Base-by-base conservation (phyloP, 2,113 vertebrate genomes). In the Gopherus evgoodei region DNA sequence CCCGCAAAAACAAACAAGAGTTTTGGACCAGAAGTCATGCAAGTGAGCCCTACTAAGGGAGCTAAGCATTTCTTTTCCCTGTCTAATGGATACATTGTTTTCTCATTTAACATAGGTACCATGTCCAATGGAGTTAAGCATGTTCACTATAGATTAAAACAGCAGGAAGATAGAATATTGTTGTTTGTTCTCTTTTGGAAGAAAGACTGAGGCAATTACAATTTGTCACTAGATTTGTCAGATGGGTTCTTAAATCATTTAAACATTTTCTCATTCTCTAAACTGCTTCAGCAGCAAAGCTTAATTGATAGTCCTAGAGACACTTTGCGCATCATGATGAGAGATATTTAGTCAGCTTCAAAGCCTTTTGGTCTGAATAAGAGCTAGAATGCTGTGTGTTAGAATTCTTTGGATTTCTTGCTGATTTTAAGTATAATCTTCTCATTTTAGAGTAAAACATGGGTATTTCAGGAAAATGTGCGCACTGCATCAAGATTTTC, bases 21-120 rank as follows among this genome's bases (percentile, higher is more conserved):
- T 5, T 3, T 49, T 14, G 65, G 10, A 59, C 24, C 19, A 81
- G 84, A 89, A 78, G 29, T 47, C 11, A 52, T 16, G 4, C 38
- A 79, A 52, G 19, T 50, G 29, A 31, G 38, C 19, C 38, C 38
- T 81, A 47, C 29, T 29, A 75, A 65, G 49, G 12, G 42, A 90
- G 57, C 5, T 38, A 42, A 38, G 65, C 25, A 3, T 2, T 6
- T 3, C 1, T 13, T 8, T 29, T 10, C n/a, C 17, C 35, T 59
- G 21, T 75, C 27, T 22, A 17, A 81, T 8, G 22, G 54, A n/a
- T 19, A 1, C 6, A 31, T 44, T 69, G 44, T 42, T 78, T 47
- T 27, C 24, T 27, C 42, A 44, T 44, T 76, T 14, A 42, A 78
- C 75, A 29, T 8, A 78, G 42, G 75, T 47, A 47, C 75, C 42